A percentile compares a stretch with the other conserved stretches of the same genome.
These are phyloP conservation scores for Amyelois transitella DNA, from an alignment of 1,140 invertebrate species.

Conservation along the genomic window DNA sequence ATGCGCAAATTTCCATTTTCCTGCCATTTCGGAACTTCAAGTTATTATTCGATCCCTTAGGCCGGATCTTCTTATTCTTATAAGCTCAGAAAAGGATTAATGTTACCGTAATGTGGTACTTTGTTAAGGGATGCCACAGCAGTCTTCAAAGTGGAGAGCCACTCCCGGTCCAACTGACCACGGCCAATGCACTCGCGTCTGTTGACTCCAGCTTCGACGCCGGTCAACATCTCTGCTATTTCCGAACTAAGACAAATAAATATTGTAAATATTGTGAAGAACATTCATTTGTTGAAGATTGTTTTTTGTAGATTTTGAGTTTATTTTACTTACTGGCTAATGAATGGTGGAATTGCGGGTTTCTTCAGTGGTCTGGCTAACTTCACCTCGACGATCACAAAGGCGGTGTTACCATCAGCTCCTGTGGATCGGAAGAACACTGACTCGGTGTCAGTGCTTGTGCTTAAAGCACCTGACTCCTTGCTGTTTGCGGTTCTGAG, in stretches of 20 bases:
- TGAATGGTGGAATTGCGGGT: slow-evolving; percentile 27
- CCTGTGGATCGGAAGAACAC: slow-evolving; percentile 25
- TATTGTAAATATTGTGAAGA: neutral
- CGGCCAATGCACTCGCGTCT: slow-evolving; percentile 44
- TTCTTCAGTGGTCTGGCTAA: slow-evolving; percentile 33
- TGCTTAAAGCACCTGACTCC: slow-evolving; percentile 7
- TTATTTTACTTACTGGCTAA: slow-evolving; percentile 26
- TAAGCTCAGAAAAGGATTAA: neutral
- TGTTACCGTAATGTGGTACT: slow-evolving; percentile 48
- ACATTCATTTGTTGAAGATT: neutral
- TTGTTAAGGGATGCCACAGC: slow-evolving; percentile 35
- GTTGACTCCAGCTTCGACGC: slow-evolving; percentile 28
- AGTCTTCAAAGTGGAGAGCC: slow-evolving; percentile 30
- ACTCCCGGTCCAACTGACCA: slow-evolving; percentile 42
- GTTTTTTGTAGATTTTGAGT: neutral
- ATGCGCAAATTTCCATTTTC: too few relatives aligned
- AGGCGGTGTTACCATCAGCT: slow-evolving; percentile 35
- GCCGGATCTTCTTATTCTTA: neutral
- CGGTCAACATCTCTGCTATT: slow-evolving; percentile 40
- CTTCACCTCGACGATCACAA: slow-evolving; percentile 44
- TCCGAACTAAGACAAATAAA: slow-evolving; percentile 29
- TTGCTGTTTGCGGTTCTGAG: neutral
- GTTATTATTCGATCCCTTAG: neutral
- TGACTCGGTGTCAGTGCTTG: slow-evolving; percentile 13
- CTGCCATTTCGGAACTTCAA: too few relatives aligned